These are phyloP conservation scores for Amazona vittata DNA, from an alignment of 2,113 vertebrate species.

Conservation along the genomic window DNA sequence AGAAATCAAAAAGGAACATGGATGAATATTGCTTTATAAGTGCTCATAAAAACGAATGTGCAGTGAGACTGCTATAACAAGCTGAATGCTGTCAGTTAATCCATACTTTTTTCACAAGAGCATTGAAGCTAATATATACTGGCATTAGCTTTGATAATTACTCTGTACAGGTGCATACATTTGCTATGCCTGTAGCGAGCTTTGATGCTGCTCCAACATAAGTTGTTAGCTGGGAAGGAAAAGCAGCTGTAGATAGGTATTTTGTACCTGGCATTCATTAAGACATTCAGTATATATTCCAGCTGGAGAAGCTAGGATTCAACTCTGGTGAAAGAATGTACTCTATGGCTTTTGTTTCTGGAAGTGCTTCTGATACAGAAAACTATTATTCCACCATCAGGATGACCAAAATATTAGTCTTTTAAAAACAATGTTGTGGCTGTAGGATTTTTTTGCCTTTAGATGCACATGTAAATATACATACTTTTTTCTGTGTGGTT, in stretches of 20 bases:
- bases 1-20: slow-evolving; percentile 6
- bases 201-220: slow-evolving; percentile 57
- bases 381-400: not conserved
- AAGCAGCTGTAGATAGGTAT: not conserved
- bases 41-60: slow-evolving; percentile 12
- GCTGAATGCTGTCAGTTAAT: slow-evolving; percentile 35
- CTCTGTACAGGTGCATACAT: slow-evolving; percentile 45
- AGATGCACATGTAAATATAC: not conserved
- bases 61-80: slow-evolving; percentile 24
- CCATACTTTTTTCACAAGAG: slow-evolving; percentile 15
- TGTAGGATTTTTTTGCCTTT: not conserved
- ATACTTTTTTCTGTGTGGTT: not conserved
- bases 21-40: slow-evolving; percentile 28
- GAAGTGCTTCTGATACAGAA: not conserved
- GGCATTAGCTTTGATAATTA: slow-evolving; percentile 35
- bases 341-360: slow-evolving; percentile 5
- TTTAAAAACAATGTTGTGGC: not conserved
- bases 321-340: not conserved
- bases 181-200: not conserved
- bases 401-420: not conserved
- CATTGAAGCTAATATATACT: slow-evolving; percentile 35
- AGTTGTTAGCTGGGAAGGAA: slow-evolving; percentile 1
- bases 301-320: not conserved
- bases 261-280: slow-evolving; percentile 34
- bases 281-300: not conserved